Conservation (phyloP, 2,888 invertebrate genomes). For the Lepidochrysops patricia region DNA sequence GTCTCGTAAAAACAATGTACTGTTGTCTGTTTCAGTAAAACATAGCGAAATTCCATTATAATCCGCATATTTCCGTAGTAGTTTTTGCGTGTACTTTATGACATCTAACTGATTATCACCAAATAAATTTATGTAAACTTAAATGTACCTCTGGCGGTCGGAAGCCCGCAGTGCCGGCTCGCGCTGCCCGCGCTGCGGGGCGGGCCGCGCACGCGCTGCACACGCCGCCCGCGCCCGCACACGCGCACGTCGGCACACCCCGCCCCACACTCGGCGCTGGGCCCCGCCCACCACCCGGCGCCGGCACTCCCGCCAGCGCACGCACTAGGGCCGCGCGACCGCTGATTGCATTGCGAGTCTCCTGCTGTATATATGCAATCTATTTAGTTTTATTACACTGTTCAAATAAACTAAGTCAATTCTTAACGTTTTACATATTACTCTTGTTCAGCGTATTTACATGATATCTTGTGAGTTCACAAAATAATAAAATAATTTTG, state of each 20-base stretch:
- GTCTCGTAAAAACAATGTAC: too few species aligned
- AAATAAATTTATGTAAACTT: too few species aligned
- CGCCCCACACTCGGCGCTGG: conserved; percentile 46
- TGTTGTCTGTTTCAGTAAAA: too few species aligned
- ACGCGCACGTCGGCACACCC: conserved; percentile 76
- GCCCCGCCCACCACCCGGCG: background rate
- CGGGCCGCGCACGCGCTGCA: conserved; percentile 39
- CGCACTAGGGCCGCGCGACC: conserved; percentile 1
- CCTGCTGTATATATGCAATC: background rate
- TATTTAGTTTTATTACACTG: background rate
- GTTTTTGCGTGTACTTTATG: too few species aligned
- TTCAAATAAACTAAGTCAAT: too few species aligned
- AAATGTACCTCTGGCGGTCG: conserved; percentile 88
- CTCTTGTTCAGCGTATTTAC: too few species aligned
- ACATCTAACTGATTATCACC: too few species aligned
- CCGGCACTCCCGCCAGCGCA: background rate
- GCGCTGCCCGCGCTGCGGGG: conserved; percentile 75
- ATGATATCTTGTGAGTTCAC: too few species aligned
- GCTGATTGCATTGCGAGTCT: background rate
- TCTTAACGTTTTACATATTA: too few species aligned
- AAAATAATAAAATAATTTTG: too few species aligned
- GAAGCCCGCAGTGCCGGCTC: conserved; percentile 81
- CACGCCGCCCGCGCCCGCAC: conserved; percentile 24
- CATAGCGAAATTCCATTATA: too few species aligned
- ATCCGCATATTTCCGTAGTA: too few species aligned